Base-by-base conservation (phyloP, 2,888 invertebrate species). In the Cecidostiba fungosa region DNA sequence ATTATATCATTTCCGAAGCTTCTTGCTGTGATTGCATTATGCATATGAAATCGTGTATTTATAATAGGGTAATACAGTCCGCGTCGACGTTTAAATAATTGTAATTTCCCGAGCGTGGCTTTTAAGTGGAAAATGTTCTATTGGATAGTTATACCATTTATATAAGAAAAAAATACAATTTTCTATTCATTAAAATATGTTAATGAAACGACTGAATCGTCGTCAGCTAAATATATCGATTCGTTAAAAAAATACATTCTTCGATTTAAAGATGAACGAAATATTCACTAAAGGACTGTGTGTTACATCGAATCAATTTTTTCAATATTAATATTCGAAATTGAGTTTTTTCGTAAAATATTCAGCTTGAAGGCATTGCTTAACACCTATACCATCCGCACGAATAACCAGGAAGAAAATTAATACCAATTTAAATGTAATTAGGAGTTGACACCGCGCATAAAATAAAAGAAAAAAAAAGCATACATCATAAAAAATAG, bases 1-100 rank as follows among this genome's bases (percentile, higher is more conserved):
- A 85, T 85, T 70, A 70, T 47, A 29, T 19, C 12, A 69, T 81
- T 70, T 50, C 66, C 32, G 62, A 76, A 16, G 54, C n/a, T 29
- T 77, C 70, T 43, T 39, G 26, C 16, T 29, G n/a, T 59, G 73
- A 84, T 84, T 84, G 19, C 78, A 84, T 84, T 78, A 78, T 59
- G 39, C 23, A 50, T 47, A 26, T 59, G 50, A 74, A 70, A 70
- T 70, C 43, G 39, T 39, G 32, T 59, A 77, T 77, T 69, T 66
- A 77, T 73, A 43, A 62, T 66, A 43, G 43, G 3, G n/a, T 43
- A 4, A 43, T 23, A 26, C 23, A n/a, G n/a, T 23, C 4, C 39
- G 39, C 12, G 19, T 39, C 5, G 39, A 14, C 72, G 72, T 14
- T 72, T 43, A 43, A 72, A 43, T 72, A 26, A 19, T 54, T 54